These are phyloP conservation scores for Barbus barbus DNA, from an alignment of 2,113 vertebrate species.

Conservation along the genomic window DNA sequence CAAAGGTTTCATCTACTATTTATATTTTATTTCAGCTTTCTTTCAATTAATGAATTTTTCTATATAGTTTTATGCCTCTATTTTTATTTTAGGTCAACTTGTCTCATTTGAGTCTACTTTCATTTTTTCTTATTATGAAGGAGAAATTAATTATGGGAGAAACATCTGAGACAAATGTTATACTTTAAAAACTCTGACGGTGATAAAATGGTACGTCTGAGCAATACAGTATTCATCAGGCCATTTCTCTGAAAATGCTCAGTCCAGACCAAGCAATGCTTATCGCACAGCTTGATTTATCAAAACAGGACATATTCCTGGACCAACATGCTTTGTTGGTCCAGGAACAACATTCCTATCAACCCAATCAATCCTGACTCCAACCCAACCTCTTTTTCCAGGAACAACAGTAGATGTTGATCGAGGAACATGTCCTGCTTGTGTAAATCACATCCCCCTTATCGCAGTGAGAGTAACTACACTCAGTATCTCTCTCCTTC, in stretches of 20 bases:
- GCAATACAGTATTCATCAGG: background rate
- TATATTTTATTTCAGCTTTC: background rate
- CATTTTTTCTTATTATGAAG: background rate
- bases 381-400: conserved; percentile 17
- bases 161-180: background rate
- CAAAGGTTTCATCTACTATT: background rate
- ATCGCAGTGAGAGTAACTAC: background rate
- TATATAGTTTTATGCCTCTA: background rate
- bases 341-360: conserved; percentile 5
- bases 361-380: background rate
- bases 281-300: conserved; percentile 19
- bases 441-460: conserved; percentile 8
- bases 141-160: background rate
- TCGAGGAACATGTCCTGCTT: conserved; percentile 17
- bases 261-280: background rate
- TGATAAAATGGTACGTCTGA: background rate
- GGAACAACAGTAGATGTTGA: conserved; percentile 23
- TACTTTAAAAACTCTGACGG: background rate
- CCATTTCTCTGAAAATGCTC: background rate
- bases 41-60: background rate
- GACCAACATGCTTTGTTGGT: conserved; percentile 7
- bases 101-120: background rate
- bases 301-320: conserved; percentile 28
- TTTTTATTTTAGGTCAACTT: background rate
- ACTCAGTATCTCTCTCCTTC: background rate